A percentile compares a stretch with the other conserved stretches of the same genome.
These are phyloP conservation scores for Trididemnum nubilum DNA, from an alignment of 23 tunicate genomes.

Conservation along the genomic window DNA sequence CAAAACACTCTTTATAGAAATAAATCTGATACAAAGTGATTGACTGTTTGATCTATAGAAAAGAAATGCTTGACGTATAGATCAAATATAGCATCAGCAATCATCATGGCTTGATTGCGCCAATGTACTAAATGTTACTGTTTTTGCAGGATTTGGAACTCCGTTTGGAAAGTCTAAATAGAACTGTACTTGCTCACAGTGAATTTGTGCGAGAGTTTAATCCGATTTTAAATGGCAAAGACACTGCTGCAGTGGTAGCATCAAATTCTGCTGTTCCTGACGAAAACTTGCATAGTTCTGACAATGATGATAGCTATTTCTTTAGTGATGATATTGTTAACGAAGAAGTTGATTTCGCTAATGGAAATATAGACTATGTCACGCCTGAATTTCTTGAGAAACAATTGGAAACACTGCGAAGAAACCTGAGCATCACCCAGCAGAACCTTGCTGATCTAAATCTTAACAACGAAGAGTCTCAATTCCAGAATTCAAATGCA, in stretches of 20 bases:
- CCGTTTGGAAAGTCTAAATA: not conserved
- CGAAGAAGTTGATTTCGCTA: not conserved
- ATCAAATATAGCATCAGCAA: too few relatives aligned
- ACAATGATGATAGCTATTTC: not conserved
- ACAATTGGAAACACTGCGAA: conserved; percentile 1
- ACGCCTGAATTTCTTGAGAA: not conserved
- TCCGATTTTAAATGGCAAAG: not conserved
- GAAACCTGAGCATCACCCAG: not conserved
- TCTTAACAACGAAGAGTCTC: not conserved
- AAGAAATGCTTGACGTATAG: too few relatives aligned
- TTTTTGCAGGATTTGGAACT: too few relatives aligned
- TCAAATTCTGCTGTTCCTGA: not conserved
- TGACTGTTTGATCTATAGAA: too few relatives aligned
- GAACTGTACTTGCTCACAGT: not conserved
- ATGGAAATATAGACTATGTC: not conserved
- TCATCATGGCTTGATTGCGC: too few relatives aligned
- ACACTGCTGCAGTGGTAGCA: not conserved
- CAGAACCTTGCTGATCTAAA: not conserved
- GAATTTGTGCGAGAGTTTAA: not conserved
- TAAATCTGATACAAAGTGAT: too few relatives aligned
- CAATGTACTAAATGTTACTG: too few relatives aligned
- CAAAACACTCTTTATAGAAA: too few relatives aligned
- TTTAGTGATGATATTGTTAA: not conserved
- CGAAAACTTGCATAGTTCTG: not conserved
- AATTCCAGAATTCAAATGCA: not conserved